A percentile compares a stretch with the other conserved stretches of the same genome.
Evolutionary conservation across 2,888 invertebrate species (phyloP).

Genomic region (Acanthosepion esculentum): DNA sequence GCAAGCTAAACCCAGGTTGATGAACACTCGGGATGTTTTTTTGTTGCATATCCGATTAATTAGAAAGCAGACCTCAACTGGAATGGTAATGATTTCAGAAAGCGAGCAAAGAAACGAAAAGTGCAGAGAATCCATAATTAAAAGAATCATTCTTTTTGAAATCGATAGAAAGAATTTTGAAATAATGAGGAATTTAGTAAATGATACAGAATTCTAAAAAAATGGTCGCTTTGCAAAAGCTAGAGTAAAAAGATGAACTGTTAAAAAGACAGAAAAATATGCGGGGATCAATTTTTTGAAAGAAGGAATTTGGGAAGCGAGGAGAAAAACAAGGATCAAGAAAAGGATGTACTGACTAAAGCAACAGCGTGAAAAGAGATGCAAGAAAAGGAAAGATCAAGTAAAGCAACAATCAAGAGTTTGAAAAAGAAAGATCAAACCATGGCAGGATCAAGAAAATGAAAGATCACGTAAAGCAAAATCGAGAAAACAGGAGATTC

Average conservation of each 20-base stretch:
- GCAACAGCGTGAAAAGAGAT: no score
- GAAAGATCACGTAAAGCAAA: no score
- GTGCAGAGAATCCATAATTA: background rate
- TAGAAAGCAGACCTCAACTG: background rate
- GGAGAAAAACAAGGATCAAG: no score
- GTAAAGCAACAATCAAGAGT: no score
- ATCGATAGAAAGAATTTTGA: background rate
- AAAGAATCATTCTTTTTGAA: background rate
- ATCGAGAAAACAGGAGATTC: no score
- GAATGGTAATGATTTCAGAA: background rate
- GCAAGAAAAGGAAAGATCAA: no score
- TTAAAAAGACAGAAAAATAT: no score
- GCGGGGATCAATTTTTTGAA: no score
- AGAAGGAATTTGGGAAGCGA: no score
- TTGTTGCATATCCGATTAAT: background rate
- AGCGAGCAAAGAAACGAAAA: background rate
- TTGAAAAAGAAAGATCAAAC: no score
- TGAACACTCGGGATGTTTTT: background rate
- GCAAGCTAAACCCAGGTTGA: background rate
- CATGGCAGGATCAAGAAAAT: no score
- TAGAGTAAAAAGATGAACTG: background rate
- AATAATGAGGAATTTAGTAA: background rate
- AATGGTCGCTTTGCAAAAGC: background rate
- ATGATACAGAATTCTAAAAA: background rate
- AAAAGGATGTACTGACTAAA: no score